These are phyloP conservation scores for Hetaerina americana DNA, from an alignment of 1,140 invertebrate species.

Conservation along the genomic window DNA sequence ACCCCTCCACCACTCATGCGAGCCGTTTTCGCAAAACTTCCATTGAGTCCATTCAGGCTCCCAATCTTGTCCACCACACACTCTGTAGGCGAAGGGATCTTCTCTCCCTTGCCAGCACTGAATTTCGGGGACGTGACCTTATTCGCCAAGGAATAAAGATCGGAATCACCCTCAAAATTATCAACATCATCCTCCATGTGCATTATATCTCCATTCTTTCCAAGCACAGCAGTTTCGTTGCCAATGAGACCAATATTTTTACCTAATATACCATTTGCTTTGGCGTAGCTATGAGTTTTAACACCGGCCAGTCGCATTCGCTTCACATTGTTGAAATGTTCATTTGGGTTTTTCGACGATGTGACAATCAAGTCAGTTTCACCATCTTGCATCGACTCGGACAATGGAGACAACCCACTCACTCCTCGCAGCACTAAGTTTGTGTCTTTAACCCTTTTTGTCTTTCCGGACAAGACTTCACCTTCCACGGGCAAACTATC, in stretches of 20 bases:
- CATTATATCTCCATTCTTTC: background rate
- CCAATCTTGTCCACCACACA: background rate
- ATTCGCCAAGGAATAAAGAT: background rate
- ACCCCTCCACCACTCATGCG: background rate
- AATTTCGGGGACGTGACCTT: background rate
- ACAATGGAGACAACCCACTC: background rate
- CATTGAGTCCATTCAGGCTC: background rate
- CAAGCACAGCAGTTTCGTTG: background rate
- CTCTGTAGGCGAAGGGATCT: background rate
- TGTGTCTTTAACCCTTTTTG: slow-evolving; percentile 35
- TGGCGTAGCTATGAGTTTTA: background rate
- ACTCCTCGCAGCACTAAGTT: slow-evolving; percentile 23
- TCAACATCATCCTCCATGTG: background rate
- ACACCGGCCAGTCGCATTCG: slow-evolving; percentile 31
- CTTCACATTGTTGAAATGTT: slow-evolving; percentile 30
- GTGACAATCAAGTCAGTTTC: background rate
- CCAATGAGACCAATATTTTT: background rate
- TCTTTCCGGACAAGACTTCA: background rate
- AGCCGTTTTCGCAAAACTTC: background rate
- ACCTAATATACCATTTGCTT: background rate
- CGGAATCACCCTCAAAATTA: background rate
- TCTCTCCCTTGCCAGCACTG: background rate
- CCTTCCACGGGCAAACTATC: slow-evolving; percentile 19
- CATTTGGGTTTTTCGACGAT: slow-evolving; percentile 21
- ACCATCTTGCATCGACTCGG: background rate